phyloP scores from a whole-genome alignment of 2,797 vertebrate genomes.

The Lithobates pipiens region DNA sequence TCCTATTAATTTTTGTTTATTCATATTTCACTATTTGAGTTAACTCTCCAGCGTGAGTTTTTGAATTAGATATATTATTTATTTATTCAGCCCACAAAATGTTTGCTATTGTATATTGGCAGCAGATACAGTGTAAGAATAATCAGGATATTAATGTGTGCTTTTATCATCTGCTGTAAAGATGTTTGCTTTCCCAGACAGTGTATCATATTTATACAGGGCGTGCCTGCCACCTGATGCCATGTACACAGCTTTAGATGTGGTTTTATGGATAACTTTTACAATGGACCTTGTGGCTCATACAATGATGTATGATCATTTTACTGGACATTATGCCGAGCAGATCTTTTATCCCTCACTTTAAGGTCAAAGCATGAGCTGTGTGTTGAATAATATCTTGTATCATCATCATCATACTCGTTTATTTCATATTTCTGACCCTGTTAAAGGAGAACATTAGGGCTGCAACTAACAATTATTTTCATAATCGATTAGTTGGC shows the following conservation, averaged over 20 bases:
- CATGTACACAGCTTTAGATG: constrained; percentile 33
- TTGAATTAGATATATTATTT: no score
- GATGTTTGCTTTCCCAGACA: constrained; percentile 40
- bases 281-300: neutral
- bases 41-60: no score
- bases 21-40: no score
- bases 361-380: neutral
- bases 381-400: neutral
- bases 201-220: constrained; percentile 37
- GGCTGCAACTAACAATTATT: no score
- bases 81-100: neutral
- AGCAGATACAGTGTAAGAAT: neutral
- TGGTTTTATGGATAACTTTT: constrained; percentile 10
- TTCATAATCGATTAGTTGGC: no score
- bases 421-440: no score
- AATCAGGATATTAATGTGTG: neutral
- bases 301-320: neutral
- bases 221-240: constrained; percentile 17
- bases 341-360: neutral
- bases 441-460: no score
- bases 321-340: neutral
- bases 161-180: neutral
- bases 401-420: no score
- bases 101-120: neutral
- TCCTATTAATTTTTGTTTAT: no score